These are phyloP conservation scores for Zophobas atratus DNA, from an alignment of 1,140 invertebrate genomes.

Conservation along the genomic window DNA sequence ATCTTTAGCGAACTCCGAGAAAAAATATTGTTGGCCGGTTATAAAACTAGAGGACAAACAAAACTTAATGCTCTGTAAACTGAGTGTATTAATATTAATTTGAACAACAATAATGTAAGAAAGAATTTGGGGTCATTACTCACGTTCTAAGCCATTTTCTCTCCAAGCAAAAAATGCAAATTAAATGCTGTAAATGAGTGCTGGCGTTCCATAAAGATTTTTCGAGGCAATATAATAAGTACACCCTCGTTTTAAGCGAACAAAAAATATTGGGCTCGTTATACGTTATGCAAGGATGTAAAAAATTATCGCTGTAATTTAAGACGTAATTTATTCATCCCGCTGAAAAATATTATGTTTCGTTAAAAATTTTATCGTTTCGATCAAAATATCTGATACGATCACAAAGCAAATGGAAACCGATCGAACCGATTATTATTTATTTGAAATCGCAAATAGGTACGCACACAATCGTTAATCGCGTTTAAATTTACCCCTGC, in stretches of 20 bases:
- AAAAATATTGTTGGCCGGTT: conserved; percentile 9
- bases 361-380: conserved; percentile 29
- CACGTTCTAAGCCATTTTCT: conserved; percentile 6
- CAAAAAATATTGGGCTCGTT: conserved; percentile 37
- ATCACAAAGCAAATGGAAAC: conserved; percentile 23
- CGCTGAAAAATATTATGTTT: conserved; percentile 18
- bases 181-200: conserved; percentile 45
- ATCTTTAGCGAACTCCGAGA: conserved; percentile 1
- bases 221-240: conserved; percentile 27
- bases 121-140: conserved; percentile 21
- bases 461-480: not conserved
- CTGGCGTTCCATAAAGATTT: conserved; percentile 23
- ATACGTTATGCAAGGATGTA: conserved; percentile 26
- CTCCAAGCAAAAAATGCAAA: conserved; percentile 33
- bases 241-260: conserved; percentile 16
- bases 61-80: conserved; percentile 12
- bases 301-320: conserved; percentile 48
- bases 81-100: conserved; percentile 30
- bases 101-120: conserved; percentile 6
- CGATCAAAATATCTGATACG: conserved; percentile 21
- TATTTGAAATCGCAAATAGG: conserved; percentile 20
- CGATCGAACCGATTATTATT: conserved; percentile 18
- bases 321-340: conserved; percentile 43
- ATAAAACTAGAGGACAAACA: conserved; percentile 14
- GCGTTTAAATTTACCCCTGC: not conserved